These are phyloP conservation scores for Phlogophora meticulosa DNA, from an alignment of 2,888 invertebrate species.

Conservation along the genomic window DNA sequence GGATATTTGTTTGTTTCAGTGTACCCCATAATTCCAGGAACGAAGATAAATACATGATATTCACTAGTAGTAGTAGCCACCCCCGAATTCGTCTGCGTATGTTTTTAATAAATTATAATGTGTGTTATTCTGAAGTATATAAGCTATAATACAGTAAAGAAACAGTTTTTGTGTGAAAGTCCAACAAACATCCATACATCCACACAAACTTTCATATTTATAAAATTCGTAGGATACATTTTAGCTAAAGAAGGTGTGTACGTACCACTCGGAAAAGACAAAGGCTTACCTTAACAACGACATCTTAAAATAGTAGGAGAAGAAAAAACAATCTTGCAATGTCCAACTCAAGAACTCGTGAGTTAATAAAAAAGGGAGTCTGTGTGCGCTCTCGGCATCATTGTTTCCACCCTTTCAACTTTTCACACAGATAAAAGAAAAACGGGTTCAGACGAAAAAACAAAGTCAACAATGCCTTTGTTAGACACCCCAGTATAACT, in stretches of 20 bases:
- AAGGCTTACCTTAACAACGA: conserved; percentile 19
- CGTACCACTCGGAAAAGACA: background rate
- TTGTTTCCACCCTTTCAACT: conserved; percentile 61
- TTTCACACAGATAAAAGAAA: conserved; percentile 64
- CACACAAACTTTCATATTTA: too few relatives aligned
- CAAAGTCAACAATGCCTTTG: conserved; percentile 71
- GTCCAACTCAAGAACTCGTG: conserved; percentile 38
- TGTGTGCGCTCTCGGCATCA: conserved; percentile 38
- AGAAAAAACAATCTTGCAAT: conserved; percentile 34
- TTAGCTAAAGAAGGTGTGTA: background rate
- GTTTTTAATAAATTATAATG: too few relatives aligned
- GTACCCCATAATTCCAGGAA: too few relatives aligned
- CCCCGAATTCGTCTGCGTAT: too few relatives aligned
- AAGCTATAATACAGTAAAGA: too few relatives aligned
- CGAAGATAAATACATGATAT: too few relatives aligned
- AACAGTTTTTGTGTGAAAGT: too few relatives aligned
- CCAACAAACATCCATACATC: too few relatives aligned
- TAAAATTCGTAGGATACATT: too few relatives aligned
- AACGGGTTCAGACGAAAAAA: conserved; percentile 64
- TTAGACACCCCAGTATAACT: conserved; percentile 33
- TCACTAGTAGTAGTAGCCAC: too few relatives aligned
- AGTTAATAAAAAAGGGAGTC: conserved; percentile 48
- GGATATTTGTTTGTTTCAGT: too few relatives aligned
- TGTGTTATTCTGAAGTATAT: too few relatives aligned
- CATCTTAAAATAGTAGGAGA: conserved; percentile 18